Conservation (phyloP, 1,140 invertebrate species). For the Eurosta solidaginis region DNA sequence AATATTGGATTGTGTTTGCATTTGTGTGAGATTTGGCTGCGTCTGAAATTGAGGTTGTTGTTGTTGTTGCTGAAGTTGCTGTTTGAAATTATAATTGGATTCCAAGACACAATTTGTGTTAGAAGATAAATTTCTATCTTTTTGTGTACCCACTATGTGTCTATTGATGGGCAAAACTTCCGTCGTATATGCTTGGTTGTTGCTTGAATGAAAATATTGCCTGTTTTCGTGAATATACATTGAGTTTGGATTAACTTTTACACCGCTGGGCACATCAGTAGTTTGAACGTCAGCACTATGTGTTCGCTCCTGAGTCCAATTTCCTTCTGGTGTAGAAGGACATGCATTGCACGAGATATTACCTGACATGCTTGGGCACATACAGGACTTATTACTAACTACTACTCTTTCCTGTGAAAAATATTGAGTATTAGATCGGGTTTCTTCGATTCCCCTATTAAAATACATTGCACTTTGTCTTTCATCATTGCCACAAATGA, state of each 20-base stretch:
- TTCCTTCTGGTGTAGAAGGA: slow-evolving; percentile 19
- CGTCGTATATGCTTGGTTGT: not conserved
- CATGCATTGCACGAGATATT: slow-evolving; percentile 40
- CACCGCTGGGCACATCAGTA: not conserved
- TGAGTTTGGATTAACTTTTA: slow-evolving; percentile 1
- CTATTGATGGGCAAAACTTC: not conserved
- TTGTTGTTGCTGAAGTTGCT: not conserved
- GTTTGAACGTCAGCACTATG: not conserved
- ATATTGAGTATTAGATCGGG: slow-evolving; percentile 14
- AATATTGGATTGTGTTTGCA: slow-evolving; percentile 3
- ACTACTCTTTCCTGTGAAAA: slow-evolving; percentile 32
- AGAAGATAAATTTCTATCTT: not conserved
- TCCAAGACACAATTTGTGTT: slow-evolving; percentile 8
- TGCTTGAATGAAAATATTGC: not conserved
- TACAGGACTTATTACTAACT: slow-evolving; percentile 32
- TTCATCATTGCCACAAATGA: slow-evolving; percentile 34
- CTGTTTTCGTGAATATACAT: not conserved
- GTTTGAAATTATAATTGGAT: slow-evolving; percentile 14
- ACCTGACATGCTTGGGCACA: slow-evolving; percentile 31
- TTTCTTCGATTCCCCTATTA: slow-evolving; percentile 20
- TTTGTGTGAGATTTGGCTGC: slow-evolving; percentile 7
- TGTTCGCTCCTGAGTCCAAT: not conserved
- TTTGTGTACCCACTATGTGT: not conserved
- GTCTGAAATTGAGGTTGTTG: not conserved
- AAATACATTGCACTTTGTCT: slow-evolving; percentile 30